These are phyloP conservation scores for Xestia sexstrigata DNA, from an alignment of 2,888 invertebrate genomes.

Conservation along the genomic window DNA sequence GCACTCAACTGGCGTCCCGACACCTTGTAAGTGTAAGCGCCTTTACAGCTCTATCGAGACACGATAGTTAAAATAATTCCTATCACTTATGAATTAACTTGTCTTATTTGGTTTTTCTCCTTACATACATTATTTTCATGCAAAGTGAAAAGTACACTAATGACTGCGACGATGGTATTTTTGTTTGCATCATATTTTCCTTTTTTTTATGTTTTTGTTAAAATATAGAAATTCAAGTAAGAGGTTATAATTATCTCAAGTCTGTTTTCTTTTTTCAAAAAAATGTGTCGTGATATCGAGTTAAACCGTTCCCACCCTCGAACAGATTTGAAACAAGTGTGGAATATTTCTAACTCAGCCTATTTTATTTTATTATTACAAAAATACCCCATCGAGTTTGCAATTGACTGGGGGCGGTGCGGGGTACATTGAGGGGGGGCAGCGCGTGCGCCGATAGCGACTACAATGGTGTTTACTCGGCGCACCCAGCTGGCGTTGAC, in stretches of 20 bases:
- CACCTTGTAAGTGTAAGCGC: not conserved
- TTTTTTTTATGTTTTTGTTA: not conserved
- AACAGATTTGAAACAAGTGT: no score
- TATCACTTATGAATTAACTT: not conserved
- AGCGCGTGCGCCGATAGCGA: constrained; percentile 51
- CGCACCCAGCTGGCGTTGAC: constrained; percentile 61
- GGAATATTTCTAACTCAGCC: no score
- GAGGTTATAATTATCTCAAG: no score
- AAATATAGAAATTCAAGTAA: not conserved
- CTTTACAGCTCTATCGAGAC: not conserved
- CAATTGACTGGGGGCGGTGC: not conserved
- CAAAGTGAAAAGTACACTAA: not conserved
- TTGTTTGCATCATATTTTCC: not conserved
- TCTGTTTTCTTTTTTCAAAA: no score
- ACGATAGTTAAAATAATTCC: not conserved
- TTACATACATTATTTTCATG: not conserved
- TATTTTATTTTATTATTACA: no score
- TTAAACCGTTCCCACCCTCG: no score
- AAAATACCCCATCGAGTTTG: no score
- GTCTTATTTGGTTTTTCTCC: not conserved
- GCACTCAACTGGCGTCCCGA: not conserved
- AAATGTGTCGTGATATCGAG: no score
- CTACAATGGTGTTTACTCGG: constrained; percentile 72
- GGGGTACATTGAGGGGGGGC: not conserved
- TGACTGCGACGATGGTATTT: not conserved